Conservation (phyloP, 2,797 vertebrate genomes). For the Sebastes elongatus region DNA sequence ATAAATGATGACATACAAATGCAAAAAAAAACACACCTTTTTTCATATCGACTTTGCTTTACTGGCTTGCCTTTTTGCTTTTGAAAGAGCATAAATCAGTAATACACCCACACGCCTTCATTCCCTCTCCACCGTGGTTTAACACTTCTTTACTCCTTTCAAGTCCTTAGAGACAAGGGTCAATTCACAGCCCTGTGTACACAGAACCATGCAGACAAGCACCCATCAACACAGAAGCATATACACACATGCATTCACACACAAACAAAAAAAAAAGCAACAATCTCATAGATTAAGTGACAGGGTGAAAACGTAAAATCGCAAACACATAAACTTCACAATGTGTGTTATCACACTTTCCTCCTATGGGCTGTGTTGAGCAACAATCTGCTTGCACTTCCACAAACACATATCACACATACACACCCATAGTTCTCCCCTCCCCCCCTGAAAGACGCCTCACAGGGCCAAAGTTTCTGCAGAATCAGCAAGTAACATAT, state of each 20-base stretch:
- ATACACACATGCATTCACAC: background rate
- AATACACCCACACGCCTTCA: background rate
- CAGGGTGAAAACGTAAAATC: constrained; percentile 23
- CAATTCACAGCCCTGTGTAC: constrained; percentile 18
- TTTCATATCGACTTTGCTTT: background rate
- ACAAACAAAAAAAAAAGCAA: background rate
- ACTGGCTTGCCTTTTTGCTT: background rate
- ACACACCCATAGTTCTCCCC: background rate
- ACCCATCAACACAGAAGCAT: constrained; percentile 7
- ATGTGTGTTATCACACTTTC: constrained; percentile 37
- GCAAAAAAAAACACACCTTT: too few species aligned
- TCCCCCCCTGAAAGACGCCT: background rate
- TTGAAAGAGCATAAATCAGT: constrained; percentile 12
- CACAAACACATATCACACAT: constrained; percentile 4
- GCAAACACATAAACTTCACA: constrained; percentile 11
- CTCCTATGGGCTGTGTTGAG: constrained; percentile 23
- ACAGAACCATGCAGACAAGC: constrained; percentile 1
- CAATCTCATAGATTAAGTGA: constrained; percentile 10
- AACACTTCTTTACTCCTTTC: constrained; percentile 28
- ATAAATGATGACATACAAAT: too few species aligned
- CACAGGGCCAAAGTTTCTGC: constrained; percentile 39
- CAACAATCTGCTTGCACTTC: constrained; percentile 45
- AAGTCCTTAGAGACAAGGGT: constrained; percentile 42
- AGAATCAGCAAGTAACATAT: constrained; percentile 63
- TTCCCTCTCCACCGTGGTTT: constrained; percentile 19